Evolutionary conservation across 2,888 invertebrate species (phyloP).

Genomic region (Leucania comma): DNA sequence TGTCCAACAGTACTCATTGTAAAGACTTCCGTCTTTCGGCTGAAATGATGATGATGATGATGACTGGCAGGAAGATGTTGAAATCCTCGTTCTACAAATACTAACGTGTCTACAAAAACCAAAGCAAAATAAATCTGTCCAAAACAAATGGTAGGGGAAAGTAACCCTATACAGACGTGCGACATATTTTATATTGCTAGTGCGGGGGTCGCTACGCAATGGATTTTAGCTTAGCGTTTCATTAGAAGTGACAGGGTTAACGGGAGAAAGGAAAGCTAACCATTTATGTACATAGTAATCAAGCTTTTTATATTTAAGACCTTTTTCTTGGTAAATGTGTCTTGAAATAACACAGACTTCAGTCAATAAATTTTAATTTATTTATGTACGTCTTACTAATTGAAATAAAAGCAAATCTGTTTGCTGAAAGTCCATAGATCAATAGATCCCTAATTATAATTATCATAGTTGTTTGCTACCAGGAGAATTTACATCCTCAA

Average conservation of each 20-base stretch:
- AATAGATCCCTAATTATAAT: too few species aligned
- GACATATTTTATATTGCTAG: slow-evolving; percentile 58
- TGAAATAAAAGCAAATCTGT: too few species aligned
- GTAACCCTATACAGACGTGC: slow-evolving; percentile 63
- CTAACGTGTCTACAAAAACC: neutral
- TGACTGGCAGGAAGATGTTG: too few species aligned
- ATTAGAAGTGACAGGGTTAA: slow-evolving; percentile 63
- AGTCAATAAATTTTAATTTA: too few species aligned
- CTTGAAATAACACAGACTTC: neutral
- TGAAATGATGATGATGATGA: too few species aligned
- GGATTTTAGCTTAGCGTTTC: slow-evolving; percentile 66
- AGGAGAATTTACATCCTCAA: too few species aligned
- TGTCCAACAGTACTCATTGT: too few species aligned
- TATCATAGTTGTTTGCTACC: too few species aligned
- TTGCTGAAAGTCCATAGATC: too few species aligned
- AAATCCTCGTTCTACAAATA: neutral
- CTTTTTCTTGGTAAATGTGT: neutral
- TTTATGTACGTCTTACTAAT: too few species aligned
- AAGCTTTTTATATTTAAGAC: slow-evolving; percentile 10
- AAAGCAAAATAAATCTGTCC: neutral
- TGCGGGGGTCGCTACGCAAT: slow-evolving; percentile 59
- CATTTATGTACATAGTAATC: slow-evolving; percentile 38
- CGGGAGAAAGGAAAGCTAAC: slow-evolving; percentile 30
- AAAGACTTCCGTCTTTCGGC: too few species aligned
- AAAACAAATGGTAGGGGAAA: slow-evolving; percentile 59